Evolutionary conservation across 2,113 vertebrate genomes (phyloP), one percentile per base, ranked within the genome.

Genomic region (Paratilapia polleni): DNA sequence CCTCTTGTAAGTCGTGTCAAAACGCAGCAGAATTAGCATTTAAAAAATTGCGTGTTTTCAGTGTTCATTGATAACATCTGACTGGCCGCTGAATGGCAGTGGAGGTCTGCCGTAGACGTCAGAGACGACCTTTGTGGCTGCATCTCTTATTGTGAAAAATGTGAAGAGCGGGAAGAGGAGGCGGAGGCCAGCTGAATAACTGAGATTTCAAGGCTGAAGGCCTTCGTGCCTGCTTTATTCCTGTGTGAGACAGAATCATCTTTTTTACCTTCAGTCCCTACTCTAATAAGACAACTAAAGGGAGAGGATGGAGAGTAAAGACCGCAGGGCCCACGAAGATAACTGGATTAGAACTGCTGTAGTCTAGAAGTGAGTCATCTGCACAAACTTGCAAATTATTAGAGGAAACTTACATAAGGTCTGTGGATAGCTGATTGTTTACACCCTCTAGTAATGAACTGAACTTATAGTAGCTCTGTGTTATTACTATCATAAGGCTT

Each of bases 121-220:
- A 93, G 77, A 89, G 63, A 81, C 60, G 47, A 86, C 83, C 79
- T 94, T 81, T 47, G 76, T 31, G 58, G 24, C 88, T 80, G 62
- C 26, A 9, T 79, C 49, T 81, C 31, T 49, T 57, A 68, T 90
- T 93, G 87, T 89, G 19, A 38, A 14, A 38, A 17, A 41, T 73
- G 62, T 82, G 52, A 49, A 83, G 87, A 90, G 86, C 81, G 77
- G 92, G 87, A 92, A 84, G 89, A 87, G 89, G 93, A 92, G 88
- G 88, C 24, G 66, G 84, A 85, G 78, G 82, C 62, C 24, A 26
- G 60, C 75, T 78, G 83, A 85, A 91, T 84, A 60, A 62, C 77
- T 24, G 58, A 85, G 83, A 86, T 88, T 84, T 87, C 81, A 88
- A 87, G 84, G 87, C 81, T 89, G 82, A 91, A 91, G 83, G 49